Evolutionary conservation across 2,888 invertebrate species (phyloP).

Genomic region (Phytoseiulus persimilis): DNA sequence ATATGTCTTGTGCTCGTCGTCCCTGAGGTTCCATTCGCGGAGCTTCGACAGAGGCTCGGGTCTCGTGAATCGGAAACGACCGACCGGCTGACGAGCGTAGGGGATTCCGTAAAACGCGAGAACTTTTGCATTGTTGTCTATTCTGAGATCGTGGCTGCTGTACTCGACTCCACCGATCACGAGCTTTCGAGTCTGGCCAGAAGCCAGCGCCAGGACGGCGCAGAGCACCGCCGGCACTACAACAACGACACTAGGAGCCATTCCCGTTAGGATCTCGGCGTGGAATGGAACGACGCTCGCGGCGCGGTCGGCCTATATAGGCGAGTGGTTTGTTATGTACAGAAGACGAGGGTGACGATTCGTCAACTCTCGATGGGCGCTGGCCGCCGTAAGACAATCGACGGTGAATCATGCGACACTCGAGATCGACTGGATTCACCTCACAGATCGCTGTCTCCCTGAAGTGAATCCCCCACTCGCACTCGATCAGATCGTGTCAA

Average conservation of each 20-base stretch:
- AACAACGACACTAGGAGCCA: background rate
- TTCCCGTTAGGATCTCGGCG: background rate
- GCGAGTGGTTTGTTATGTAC: background rate
- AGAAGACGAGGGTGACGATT: background rate
- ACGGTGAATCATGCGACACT: background rate
- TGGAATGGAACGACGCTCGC: background rate
- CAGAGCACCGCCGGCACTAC: background rate
- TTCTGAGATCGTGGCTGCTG: background rate
- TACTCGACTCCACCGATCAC: background rate
- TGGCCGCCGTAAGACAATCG: background rate
- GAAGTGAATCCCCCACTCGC: background rate
- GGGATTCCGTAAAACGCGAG: conserved; percentile 21
- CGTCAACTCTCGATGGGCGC: background rate
- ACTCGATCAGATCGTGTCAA: too few relatives aligned
- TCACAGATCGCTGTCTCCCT: background rate
- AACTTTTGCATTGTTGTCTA: background rate
- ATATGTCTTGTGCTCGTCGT: background rate
- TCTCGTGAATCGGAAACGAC: conserved; percentile 30
- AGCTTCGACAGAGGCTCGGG: conserved; percentile 13
- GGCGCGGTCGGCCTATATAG: background rate
- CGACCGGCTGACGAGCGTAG: conserved; percentile 34
- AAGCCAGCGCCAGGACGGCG: background rate
- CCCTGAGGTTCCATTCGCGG: background rate
- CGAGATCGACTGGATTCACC: background rate
- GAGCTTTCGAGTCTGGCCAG: background rate